phyloP scores from a whole-genome alignment of 2,797 vertebrate genomes.

The Lophius americanus region DNA sequence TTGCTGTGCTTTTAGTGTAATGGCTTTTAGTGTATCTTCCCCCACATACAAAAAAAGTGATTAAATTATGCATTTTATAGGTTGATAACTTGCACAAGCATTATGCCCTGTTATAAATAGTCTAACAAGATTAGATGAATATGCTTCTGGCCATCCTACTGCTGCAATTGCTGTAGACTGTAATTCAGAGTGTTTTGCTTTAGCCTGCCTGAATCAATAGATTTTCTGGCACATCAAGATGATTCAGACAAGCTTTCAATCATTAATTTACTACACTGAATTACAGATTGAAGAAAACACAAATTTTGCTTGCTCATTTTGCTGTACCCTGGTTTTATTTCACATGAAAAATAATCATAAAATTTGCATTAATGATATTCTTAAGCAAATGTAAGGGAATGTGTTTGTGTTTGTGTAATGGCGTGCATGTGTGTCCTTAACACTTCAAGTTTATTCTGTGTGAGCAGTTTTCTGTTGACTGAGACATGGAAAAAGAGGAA shows the following conservation, averaged over 20 bases:
- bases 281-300: not conserved
- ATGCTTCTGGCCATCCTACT: not conserved
- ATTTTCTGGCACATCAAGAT: constrained; percentile 28
- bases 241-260: constrained; percentile 16
- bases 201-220: not conserved
- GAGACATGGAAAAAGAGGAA: constrained; percentile 21
- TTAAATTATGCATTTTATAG: not conserved
- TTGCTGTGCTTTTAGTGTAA: no score
- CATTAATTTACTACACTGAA: not conserved
- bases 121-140: not conserved
- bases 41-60: not conserved
- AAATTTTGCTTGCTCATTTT: not conserved
- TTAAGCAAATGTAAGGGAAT: not conserved
- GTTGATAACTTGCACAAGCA: not conserved
- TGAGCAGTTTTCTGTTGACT: constrained; percentile 36
- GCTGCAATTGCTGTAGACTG: not conserved
- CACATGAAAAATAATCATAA: no score
- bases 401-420: constrained; percentile 4
- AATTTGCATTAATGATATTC: no score
- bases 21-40: no score
- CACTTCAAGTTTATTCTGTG: constrained; percentile 7
- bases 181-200: not conserved
- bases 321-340: no score
- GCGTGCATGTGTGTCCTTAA: not conserved
- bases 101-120: not conserved